Base-by-base conservation (phyloP, 2,888 invertebrate genomes). In the Eledone cirrhosa region DNA sequence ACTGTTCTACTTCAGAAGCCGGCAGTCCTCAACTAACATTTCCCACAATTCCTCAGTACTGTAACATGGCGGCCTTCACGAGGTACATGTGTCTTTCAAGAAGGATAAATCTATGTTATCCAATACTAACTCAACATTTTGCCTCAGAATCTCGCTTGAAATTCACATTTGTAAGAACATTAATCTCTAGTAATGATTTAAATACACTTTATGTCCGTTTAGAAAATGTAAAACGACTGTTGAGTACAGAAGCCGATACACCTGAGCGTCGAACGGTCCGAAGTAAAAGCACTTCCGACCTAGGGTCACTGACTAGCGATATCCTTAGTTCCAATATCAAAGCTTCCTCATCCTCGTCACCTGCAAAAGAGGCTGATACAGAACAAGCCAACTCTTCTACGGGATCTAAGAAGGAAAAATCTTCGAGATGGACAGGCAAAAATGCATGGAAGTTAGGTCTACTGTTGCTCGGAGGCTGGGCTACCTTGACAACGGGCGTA, bases 361-460 rank as follows among this genome's bases (percentile, higher is more conserved):
- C 72, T 31, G 4, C 33, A 4, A 13, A 31, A n/a, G 72, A 16
- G 4, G 31, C 19, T 16, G 72, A 19, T 41, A 41, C 33, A 72
- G 33, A 72, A 24, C 22, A 41, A n/a, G 14, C 24, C 27, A 41
- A 31, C 19, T n/a, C 31, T 13, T 72, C 72, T n/a, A 53, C 77
- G 76, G 74, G 41, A 24, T 31, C 22, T 19, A 69, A 79, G 16
- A 67, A 77, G 67, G 80, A 80, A 63, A 83, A 84, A 67, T 83
- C 84, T n/a, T 83, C 85, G 31, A 83, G 77, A 72, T 87, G 86
- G 87, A 83, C 84, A 22, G 85, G 87, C 14, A 86, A 86, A 79
- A 86, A 88, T 83, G 86, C 87, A 1, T 88, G 88, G 88, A 88
- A 88, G 78, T 77, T 86, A 27, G 88, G 88, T 19, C 80, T 88